Evolutionary conservation across 2,797 vertebrate genomes (phyloP).

Genomic region (Ptychadena robeensis): DNA sequence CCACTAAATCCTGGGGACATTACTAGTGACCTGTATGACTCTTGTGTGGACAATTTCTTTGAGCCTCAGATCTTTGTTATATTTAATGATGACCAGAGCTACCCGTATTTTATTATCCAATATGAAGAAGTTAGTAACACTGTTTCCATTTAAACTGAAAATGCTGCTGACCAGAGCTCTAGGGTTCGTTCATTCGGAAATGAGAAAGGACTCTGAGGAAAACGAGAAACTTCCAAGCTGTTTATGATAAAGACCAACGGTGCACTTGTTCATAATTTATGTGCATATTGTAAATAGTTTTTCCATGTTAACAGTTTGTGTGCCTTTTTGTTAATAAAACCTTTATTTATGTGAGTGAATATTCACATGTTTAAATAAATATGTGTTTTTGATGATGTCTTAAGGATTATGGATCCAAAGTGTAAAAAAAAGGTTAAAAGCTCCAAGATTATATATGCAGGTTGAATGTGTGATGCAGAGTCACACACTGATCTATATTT

Average conservation of each 20-base stretch:
- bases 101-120: slow-evolving; percentile 97
- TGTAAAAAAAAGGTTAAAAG: not conserved
- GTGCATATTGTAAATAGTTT: slow-evolving; percentile 84
- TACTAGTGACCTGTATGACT: slow-evolving; percentile 97
- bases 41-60: slow-evolving; percentile 97
- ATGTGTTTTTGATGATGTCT: slow-evolving; percentile 37
- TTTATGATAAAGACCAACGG: slow-evolving; percentile 71
- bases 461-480: too few relatives aligned
- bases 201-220: slow-evolving; percentile 33
- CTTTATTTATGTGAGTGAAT: slow-evolving; percentile 95
- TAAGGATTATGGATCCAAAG: not conserved
- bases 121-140: slow-evolving; percentile 95
- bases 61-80: slow-evolving; percentile 99
- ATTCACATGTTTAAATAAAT: slow-evolving; percentile 83
- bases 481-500: too few relatives aligned
- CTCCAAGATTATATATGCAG: not conserved
- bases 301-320: slow-evolving; percentile 88
- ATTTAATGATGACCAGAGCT: slow-evolving; percentile 99
- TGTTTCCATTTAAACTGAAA: slow-evolving; percentile 82
- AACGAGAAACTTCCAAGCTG: slow-evolving; percentile 21
- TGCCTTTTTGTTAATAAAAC: slow-evolving; percentile 94
- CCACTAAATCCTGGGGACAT: slow-evolving; percentile 88
- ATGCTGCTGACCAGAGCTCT: slow-evolving; percentile 69
- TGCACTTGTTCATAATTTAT: slow-evolving; percentile 71
- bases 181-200: slow-evolving; percentile 59